Evolutionary conservation across 1,140 invertebrate species (phyloP).

Genomic region (Pseudachorutes palmiensis): DNA sequence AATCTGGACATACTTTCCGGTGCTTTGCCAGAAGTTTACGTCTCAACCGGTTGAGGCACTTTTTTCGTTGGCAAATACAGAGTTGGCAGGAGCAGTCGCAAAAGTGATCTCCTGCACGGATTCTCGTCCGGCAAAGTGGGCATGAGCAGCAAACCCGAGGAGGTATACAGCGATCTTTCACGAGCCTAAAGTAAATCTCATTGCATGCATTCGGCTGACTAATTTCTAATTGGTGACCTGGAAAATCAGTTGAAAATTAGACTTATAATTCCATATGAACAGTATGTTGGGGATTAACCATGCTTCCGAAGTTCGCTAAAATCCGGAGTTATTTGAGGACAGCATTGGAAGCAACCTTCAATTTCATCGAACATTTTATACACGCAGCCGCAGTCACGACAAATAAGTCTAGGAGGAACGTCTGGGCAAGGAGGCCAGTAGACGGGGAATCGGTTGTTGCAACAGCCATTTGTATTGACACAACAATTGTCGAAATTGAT

Average conservation of each 20-base stretch:
- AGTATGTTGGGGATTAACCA: background rate
- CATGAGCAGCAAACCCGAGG: background rate
- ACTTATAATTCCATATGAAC: background rate
- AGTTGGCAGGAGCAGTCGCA: background rate
- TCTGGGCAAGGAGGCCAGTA: background rate
- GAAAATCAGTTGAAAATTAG: background rate
- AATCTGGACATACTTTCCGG: background rate
- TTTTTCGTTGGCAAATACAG: background rate
- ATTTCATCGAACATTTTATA: background rate
- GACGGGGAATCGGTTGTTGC: background rate
- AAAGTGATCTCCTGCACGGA: background rate
- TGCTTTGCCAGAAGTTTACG: background rate
- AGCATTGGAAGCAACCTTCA: background rate
- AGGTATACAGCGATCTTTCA: background rate
- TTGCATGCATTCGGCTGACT: constrained; percentile 1
- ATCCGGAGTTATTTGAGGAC: no score
- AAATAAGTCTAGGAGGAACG: background rate
- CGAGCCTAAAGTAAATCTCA: background rate
- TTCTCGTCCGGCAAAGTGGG: background rate
- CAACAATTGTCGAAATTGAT: background rate
- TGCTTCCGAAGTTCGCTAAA: background rate
- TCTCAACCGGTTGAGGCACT: background rate
- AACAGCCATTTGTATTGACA: background rate
- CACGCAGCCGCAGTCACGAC: constrained; percentile 4
- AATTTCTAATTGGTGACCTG: background rate